phyloP scores from a whole-genome alignment of 2,113 vertebrate genomes.

The Cyphomyrus plagiostoma region DNA sequence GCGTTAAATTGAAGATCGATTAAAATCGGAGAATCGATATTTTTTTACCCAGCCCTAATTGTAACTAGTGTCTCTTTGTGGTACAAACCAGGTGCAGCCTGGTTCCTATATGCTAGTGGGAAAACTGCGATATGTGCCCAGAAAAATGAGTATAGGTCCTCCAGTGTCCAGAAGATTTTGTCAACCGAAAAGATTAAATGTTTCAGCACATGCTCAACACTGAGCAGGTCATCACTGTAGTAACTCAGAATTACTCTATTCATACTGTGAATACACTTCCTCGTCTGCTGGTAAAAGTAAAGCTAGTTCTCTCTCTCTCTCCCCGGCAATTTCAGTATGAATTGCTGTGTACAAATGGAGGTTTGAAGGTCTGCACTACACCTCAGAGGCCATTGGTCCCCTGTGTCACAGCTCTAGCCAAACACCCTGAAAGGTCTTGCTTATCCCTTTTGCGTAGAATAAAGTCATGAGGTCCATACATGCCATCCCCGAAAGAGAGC shows the following conservation, averaged over 20 bases:
- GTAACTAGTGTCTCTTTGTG: too few relatives aligned
- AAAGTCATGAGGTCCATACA: not conserved
- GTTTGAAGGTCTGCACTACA: not conserved
- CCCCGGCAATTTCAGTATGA: not conserved
- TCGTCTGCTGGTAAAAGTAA: not conserved
- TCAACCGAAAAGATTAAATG: not conserved
- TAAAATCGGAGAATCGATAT: too few relatives aligned
- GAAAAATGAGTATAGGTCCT: not conserved
- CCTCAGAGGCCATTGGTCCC: not conserved
- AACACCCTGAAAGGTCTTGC: not conserved
- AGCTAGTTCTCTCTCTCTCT: not conserved
- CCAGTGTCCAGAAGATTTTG: not conserved
- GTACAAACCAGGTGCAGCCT: too few relatives aligned
- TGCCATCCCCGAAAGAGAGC: not conserved
- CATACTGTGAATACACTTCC: not conserved
- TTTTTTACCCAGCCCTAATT: too few relatives aligned
- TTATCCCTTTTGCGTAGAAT: not conserved
- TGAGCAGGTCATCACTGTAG: not conserved
- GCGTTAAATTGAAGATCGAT: too few relatives aligned
- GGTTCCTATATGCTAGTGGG: not conserved
- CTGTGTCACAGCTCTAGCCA: not conserved
- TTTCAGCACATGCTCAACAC: not conserved
- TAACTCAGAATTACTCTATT: not conserved
- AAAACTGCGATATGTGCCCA: not conserved
- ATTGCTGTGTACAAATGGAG: not conserved